phyloP scores from a whole-genome alignment of 2,888 invertebrate genomes.

The Xestia xanthographa region DNA sequence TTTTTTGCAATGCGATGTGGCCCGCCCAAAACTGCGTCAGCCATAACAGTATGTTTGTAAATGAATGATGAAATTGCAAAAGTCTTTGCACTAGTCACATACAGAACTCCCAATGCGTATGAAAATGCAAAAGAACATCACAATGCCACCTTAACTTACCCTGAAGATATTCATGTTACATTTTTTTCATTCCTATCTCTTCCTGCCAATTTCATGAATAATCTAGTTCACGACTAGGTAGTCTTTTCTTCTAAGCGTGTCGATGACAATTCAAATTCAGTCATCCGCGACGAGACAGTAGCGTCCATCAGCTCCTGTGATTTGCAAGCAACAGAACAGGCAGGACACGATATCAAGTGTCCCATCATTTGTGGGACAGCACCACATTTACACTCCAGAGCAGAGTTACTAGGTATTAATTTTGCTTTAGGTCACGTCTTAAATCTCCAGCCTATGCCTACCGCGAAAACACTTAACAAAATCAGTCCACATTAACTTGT shows the following conservation, averaged over 20 bases:
- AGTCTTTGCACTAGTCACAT: background rate
- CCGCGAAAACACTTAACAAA: slow-evolving; percentile 4
- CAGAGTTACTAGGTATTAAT: background rate
- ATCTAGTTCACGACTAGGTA: background rate
- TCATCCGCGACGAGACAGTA: too few species aligned
- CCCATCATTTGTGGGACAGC: too few species aligned
- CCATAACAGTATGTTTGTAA: background rate
- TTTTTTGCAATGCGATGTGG: background rate
- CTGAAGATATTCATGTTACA: background rate
- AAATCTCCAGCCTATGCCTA: background rate
- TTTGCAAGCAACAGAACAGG: too few species aligned
- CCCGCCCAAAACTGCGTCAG: background rate
- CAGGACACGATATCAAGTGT: too few species aligned
- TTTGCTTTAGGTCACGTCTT: background rate
- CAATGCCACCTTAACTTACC: background rate
- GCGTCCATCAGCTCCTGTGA: too few species aligned
- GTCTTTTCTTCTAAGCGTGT: too few species aligned
- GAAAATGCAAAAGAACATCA: background rate
- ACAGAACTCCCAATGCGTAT: too few species aligned
- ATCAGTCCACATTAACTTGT: slow-evolving; percentile 39
- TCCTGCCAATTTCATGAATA: background rate
- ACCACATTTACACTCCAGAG: too few species aligned
- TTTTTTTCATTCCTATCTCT: too few species aligned
- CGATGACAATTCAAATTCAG: too few species aligned
- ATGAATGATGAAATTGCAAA: background rate